Evolutionary conservation across 2,113 vertebrate genomes (phyloP), one percentile per base, ranked within the genome.

Genomic region (Nycticorax nycticorax): DNA sequence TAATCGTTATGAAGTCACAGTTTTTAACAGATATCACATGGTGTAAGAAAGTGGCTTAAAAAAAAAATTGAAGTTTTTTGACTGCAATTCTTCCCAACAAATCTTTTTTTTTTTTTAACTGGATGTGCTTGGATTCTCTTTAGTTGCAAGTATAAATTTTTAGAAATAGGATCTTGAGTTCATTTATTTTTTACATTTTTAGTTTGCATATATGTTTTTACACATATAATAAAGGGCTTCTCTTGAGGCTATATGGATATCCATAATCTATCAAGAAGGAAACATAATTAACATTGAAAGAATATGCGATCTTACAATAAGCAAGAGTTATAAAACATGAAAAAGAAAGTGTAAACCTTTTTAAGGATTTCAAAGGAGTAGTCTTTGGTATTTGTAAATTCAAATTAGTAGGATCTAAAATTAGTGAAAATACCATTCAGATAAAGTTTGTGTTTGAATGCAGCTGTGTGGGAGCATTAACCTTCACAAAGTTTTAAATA

Each of bases 401-500:
- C 92, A 94, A 87, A 94, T 96, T 76, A 86, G 48, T 81, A 68
- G 30, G 35, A 74, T 90, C 80, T 88, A 88, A 95, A 96, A 95
- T 92, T 91, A 91, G 77, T 85, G 88, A 67, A 91, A 95, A 95
- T 59, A 86, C 28, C 8, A 41, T 92, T 92, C 88, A 90, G 63
- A 89, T 93, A 59, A 93, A 96, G 74, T 97, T 94, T 94, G 56
- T 82, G 43, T 73, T 95, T 93, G 77, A 96, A 85, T 93, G 69
- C 77, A 93, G 89, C 75, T 93, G 88, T 83, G 87, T 92, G 66
- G 71, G 85, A 96, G 57, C 88, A 74, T 95, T 95, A 92, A 94
- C 66, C 75, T 95, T 97, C 75, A 83, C 56, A 55, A 97, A 96
- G 86, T 97, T 96, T 96, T 81, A 95, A 94, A 91, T 84, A 67